phyloP scores from a whole-genome alignment of 35 echinoderm and acorn worm genomes.

The Apostichopus californicus region DNA sequence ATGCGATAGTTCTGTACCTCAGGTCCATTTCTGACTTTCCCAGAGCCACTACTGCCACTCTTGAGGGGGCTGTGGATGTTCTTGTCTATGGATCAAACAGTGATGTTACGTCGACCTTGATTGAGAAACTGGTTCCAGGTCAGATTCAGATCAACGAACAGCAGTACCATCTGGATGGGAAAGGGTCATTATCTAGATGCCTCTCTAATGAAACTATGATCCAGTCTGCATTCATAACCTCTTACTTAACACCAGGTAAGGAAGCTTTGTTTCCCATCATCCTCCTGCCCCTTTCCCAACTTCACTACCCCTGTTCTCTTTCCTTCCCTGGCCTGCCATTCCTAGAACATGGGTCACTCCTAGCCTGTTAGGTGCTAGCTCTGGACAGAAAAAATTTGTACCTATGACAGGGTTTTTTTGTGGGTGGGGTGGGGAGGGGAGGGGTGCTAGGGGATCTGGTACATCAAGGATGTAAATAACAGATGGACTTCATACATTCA shows the following conservation, averaged over 20 bases:
- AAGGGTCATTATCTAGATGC: conserved; percentile 81
- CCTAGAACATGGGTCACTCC: no score
- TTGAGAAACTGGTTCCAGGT: conserved; percentile 70
- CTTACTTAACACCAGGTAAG: conserved; percentile 79
- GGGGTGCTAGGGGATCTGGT: no score
- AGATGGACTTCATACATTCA: no score
- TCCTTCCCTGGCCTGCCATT: no score
- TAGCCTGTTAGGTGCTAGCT: no score
- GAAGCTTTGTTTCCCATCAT: not conserved
- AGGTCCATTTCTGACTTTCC: conserved; percentile 56
- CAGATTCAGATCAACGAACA: conserved; percentile 75
- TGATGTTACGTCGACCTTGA: conserved; percentile 49
- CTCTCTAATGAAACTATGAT: conserved; percentile 60
- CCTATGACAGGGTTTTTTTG: no score
- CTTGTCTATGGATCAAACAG: conserved; percentile 62
- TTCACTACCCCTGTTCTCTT: no score
- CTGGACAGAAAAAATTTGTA: no score
- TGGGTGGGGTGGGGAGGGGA: no score
- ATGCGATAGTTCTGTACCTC: conserved; percentile 80
- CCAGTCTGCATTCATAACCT: conserved; percentile 67
- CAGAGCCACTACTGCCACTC: conserved; percentile 61
- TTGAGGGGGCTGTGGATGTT: conserved; percentile 58
- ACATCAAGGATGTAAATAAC: no score
- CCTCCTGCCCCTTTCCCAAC: no score
- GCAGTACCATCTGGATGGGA: not conserved